Conservation (phyloP, 2,888 invertebrate species). For the Pterobdella sp. region DNA sequence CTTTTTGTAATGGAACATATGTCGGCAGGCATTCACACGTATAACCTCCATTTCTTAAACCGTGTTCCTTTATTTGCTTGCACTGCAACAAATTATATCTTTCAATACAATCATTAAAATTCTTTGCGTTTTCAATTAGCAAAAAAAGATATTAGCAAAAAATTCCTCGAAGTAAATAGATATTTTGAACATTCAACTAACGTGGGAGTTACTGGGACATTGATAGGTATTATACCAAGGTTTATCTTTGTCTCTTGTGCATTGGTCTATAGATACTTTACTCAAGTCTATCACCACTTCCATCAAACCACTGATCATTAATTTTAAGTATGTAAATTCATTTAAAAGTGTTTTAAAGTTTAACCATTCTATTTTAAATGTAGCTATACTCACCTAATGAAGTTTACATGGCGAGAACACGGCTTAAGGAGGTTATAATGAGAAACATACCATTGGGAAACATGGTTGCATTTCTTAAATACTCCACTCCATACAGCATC, state of each 20-base stretch:
- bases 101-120: too few relatives aligned
- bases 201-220: constrained; percentile 57
- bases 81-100: constrained; percentile 59
- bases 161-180: not conserved
- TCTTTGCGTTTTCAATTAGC: too few relatives aligned
- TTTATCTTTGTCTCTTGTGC: constrained; percentile 59
- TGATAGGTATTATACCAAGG: constrained; percentile 62
- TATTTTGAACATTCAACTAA: constrained; percentile 39
- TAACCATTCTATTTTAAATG: not conserved
- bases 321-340: not conserved
- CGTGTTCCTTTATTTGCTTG: constrained; percentile 71
- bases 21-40: constrained; percentile 68
- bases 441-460: not conserved
- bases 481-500: not conserved
- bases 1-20: not conserved
- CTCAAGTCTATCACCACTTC: constrained; percentile 50
- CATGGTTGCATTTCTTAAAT: not conserved
- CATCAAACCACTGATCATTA: constrained; percentile 41
- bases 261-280: constrained; percentile 63
- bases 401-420: not conserved
- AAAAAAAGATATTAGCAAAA: not conserved
- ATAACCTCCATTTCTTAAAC: constrained; percentile 83
- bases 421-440: not conserved
- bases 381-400: not conserved
- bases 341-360: not conserved